Evolutionary conservation across 2,888 invertebrate genomes (phyloP), one percentile per base, ranked within the genome.

Genomic region (Maniola hyperantus): DNA sequence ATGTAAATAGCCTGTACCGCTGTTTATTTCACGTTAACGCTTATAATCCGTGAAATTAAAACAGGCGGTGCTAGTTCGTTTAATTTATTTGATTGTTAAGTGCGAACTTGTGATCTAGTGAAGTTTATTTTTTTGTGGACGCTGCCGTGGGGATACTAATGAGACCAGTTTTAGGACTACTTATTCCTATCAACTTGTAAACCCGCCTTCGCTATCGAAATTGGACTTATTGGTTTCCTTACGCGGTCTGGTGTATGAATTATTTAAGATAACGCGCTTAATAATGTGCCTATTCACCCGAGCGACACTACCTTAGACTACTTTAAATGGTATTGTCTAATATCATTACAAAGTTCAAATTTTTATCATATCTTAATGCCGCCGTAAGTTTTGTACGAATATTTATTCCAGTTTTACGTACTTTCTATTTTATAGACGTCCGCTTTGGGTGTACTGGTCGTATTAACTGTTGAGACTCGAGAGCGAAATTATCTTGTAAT

Each of bases 31-130:
- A 85, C 82, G 82, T 83, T 77, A 77, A 83, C 80, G 82, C 83
- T 83, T 77, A 84, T 88, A 88, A 88, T 86, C 86, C 84, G 85
- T 88, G 82, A 89, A 88, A 88, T 86, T 83, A 82, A 86, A 84
- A 83, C 88, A 83, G 85, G 83, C 76, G 77, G 76, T 84, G 82
- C 81, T 84, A 83, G 82, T 81, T 82, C 79, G 79, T 82, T 86
- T 90, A 87, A 91, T 90, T 91, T 91, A 91, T 91, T 89, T 87
- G 88, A 84, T 87, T 87, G 85, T 90, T 91, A 88, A 89, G 87
- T 88, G 89, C 86, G 85, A 89, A 90, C 89, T 88, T 89, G 89
- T 91, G 89, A 91, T 91, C 88, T 89, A 88, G 87, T 85, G 83
- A 86, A 79, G 83, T 87, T 84, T 62, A 82, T 84, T 84, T 66